Conservation (phyloP, 1,140 invertebrate species). For the Leptinotarsa undecemlineata region DNA sequence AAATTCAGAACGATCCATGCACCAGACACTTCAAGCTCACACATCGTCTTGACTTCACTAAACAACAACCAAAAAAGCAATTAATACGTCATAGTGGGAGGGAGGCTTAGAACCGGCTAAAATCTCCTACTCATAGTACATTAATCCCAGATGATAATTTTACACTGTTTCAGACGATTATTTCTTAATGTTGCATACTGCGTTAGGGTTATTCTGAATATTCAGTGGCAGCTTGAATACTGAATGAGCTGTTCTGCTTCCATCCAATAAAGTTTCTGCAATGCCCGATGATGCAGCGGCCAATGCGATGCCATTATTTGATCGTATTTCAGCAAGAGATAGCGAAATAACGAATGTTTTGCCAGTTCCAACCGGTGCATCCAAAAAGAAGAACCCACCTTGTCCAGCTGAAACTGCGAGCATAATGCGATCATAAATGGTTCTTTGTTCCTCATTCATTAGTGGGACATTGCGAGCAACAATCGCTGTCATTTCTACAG, state of each 20-base stretch:
- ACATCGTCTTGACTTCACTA: too few species aligned
- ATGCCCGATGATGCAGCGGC: slow-evolving; percentile 57
- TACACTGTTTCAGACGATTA: too few species aligned
- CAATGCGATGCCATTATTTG: slow-evolving; percentile 43
- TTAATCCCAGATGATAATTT: too few species aligned
- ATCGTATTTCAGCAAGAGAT: slow-evolving; percentile 44
- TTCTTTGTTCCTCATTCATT: slow-evolving; percentile 36
- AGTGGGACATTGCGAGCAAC: slow-evolving; percentile 34
- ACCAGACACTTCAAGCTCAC: too few species aligned
- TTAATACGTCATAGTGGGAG: too few species aligned
- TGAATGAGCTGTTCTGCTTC: slow-evolving; percentile 54
- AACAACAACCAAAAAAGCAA: too few species aligned
- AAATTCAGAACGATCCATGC: too few species aligned
- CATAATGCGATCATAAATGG: slow-evolving; percentile 36
- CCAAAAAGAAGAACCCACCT: slow-evolving; percentile 50
- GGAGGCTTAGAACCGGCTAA: too few species aligned
- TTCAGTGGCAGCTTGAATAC: slow-evolving; percentile 51
- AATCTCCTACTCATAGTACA: too few species aligned
- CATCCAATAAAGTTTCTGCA: slow-evolving; percentile 55
- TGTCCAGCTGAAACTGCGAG: slow-evolving; percentile 39
- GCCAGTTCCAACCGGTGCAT: slow-evolving; percentile 43
- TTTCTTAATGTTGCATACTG: slow-evolving; percentile 43
- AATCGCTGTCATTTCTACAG: slow-evolving; percentile 37
- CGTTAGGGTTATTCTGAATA: slow-evolving; percentile 32
- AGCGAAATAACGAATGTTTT: slow-evolving; percentile 51